Conservation (phyloP, 2,888 invertebrate species). For the Cetonia aurata region DNA sequence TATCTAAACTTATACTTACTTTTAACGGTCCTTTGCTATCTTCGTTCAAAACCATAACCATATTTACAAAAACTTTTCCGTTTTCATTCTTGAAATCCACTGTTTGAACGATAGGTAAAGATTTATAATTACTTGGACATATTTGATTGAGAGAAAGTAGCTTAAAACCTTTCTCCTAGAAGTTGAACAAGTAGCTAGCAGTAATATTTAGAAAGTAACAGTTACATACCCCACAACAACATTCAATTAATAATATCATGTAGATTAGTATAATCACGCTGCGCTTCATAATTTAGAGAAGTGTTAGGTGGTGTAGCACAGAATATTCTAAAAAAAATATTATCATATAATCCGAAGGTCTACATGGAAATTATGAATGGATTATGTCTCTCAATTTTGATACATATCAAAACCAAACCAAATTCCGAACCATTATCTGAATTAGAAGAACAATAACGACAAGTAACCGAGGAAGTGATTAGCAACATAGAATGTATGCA, state of each 20-base stretch:
- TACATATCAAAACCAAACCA: no score
- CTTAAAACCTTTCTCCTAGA: slow-evolving; percentile 40
- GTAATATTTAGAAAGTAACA: not conserved
- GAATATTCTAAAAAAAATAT: no score
- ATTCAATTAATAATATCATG: not conserved
- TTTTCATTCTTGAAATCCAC: slow-evolving; percentile 39
- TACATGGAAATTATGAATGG: not conserved
- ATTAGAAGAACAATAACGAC: no score
- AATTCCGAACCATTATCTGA: no score
- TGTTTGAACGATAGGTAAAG: slow-evolving; percentile 41
- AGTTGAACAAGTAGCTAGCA: slow-evolving; percentile 6
- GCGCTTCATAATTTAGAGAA: not conserved
- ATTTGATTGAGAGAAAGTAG: slow-evolving; percentile 40
- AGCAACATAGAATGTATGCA: no score
- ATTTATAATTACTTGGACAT: slow-evolving; percentile 42
- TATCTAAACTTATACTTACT: slow-evolving; percentile 29
- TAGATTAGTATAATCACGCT: not conserved
- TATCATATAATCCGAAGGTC: not conserved
- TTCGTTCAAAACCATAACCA: slow-evolving; percentile 42
- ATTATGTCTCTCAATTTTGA: no score
- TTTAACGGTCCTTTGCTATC: slow-evolving; percentile 33
- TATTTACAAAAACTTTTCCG: slow-evolving; percentile 35
- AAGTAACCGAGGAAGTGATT: no score
- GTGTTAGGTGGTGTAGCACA: not conserved
- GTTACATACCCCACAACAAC: not conserved